These are phyloP conservation scores for Cuniculus paca DNA, from an alignment of 2,797 vertebrate genomes.

Conservation along the genomic window DNA sequence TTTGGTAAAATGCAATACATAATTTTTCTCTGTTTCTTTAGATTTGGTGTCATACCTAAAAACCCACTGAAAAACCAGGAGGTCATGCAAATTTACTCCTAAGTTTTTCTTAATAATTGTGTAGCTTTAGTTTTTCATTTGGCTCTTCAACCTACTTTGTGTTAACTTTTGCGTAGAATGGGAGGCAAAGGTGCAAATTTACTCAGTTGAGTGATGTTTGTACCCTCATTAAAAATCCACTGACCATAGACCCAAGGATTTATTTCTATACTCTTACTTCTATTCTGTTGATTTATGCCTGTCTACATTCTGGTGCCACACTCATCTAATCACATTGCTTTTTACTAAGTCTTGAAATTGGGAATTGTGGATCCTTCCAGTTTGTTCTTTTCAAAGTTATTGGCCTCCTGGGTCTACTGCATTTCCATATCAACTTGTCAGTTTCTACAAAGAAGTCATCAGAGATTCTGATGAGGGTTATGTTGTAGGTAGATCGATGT, in stretches of 20 bases:
- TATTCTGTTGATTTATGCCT: not conserved
- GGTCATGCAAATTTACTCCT: not conserved
- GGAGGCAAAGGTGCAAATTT: no score
- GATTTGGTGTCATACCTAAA: no score
- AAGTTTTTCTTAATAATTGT: not conserved
- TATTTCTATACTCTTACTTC: not conserved
- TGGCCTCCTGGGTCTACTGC: not conserved
- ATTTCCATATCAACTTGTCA: not conserved
- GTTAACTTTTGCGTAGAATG: not conserved
- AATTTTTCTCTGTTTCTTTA: not conserved
- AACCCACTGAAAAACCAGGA: not conserved
- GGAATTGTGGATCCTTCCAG: not conserved
- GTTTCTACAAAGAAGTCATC: not conserved
- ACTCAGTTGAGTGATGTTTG: not conserved
- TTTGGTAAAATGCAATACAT: not conserved
- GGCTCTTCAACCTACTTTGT: not conserved
- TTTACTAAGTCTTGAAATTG: not conserved
- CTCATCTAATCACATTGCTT: not conserved
- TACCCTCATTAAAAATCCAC: not conserved
- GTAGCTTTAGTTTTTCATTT: not conserved
- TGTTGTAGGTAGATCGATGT: not conserved
- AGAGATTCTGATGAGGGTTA: not conserved
- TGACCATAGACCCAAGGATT: not conserved
- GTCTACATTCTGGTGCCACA: no score
- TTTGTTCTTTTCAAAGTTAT: not conserved